Base-by-base conservation (phyloP, 1,140 invertebrate genomes). In the Cheumatopsyche charites region DNA sequence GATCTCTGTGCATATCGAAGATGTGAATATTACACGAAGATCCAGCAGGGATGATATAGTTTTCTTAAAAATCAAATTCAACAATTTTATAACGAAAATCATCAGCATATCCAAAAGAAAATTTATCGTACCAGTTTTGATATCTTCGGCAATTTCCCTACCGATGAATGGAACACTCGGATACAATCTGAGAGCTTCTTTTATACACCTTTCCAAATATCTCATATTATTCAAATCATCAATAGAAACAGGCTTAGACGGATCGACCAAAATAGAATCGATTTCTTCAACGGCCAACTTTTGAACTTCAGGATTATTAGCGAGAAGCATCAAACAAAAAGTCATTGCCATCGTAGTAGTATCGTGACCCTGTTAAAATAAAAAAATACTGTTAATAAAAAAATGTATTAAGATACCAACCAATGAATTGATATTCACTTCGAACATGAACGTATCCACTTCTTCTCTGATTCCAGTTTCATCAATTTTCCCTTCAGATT, bases 361-460 rank as follows among this genome's bases (percentile, higher is more conserved):
- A 72, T 80, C 79, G 68, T 80, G 78, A 21, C 79, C 82, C 78
- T 78, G 77, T 25, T 67, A 49, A 19, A 11, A 17, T 41, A 36
- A 25, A 11, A 36, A 9, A n/a, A 36, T 65, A 25, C 41, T 63
- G 9, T 77, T 67, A 47, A 58, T 75, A 1, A 55, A n/a, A 23
- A 71, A 77, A 65, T 79, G 77, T 70, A 41, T 74, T 58, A 42
- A 80, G 79, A 0, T 82, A 77, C 47, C 68, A 77, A 70, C 79
- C 29, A 23, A 78, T 78, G 52, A 79, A 82, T 4, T n/a, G n/a
- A 61, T 66, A 23, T 75, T 77, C 3, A 80, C 66, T 83, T 90
- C 90, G 82, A 93, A 93, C 86, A 92, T 90, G 77, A 94, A 94
- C 0, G 91, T 94, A 78, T 94, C 91, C 3, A 93, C 91, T 85